Percentiles rank a stretch among this genome's conserved stretches.
Evolutionary conservation across 2,113 vertebrate genomes (phyloP).

Genomic region (Felis chaus): DNA sequence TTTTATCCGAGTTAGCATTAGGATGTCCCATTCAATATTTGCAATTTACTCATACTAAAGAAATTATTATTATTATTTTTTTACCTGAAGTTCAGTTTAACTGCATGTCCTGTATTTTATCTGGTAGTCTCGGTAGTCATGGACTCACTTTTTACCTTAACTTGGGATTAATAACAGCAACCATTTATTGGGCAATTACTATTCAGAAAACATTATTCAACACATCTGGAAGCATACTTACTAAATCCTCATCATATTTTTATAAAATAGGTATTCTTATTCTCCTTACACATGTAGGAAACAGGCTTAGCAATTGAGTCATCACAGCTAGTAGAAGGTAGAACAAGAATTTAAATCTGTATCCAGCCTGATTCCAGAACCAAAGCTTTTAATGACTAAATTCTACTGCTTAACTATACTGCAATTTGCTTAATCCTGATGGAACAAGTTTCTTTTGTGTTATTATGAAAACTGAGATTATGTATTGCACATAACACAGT

Average conservation of each 20-base stretch:
- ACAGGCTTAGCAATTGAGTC: neutral
- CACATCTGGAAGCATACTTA: neutral
- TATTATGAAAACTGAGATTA: neutral
- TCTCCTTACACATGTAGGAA: neutral
- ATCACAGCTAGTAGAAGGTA: neutral
- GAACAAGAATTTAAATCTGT: neutral
- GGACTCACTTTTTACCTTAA: constrained; percentile 9
- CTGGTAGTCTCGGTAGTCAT: neutral
- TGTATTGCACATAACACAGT: neutral
- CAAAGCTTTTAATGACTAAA: neutral
- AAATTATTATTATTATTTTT: neutral
- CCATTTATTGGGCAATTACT: neutral
- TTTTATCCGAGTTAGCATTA: neutral
- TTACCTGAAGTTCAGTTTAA: neutral
- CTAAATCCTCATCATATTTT: neutral
- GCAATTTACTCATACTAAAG: neutral
- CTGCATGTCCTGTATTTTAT: neutral
- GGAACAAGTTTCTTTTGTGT: neutral
- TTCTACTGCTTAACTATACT: neutral
- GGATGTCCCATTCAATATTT: neutral
- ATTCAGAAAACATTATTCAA: neutral
- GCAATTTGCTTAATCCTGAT: neutral
- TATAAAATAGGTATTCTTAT: neutral
- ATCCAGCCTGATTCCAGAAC: neutral
- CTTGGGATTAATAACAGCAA: neutral